Conservation (phyloP, 2,113 vertebrate species). For the Dipodomys merriami region DNA sequence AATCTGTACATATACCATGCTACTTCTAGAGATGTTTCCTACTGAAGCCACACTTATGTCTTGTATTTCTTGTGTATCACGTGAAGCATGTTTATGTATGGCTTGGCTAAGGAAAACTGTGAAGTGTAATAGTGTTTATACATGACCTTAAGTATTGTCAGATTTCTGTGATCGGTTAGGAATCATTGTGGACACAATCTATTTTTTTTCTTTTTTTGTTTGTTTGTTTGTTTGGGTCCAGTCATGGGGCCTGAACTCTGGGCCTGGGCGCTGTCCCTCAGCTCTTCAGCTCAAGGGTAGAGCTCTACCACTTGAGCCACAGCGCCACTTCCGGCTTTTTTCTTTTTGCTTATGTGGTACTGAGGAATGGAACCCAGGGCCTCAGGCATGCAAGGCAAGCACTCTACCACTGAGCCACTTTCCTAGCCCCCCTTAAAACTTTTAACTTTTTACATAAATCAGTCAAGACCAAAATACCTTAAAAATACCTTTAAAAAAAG, state of each 20-base stretch:
- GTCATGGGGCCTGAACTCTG: too few species aligned
- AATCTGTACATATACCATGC: neutral
- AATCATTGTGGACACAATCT: constrained; percentile 21
- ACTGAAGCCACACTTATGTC: neutral
- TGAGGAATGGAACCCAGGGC: too few species aligned
- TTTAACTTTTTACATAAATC: neutral
- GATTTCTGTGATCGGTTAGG: neutral
- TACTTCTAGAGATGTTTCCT: neutral
- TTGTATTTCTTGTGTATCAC: constrained; percentile 13
- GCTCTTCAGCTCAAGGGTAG: too few species aligned
- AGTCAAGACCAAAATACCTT: constrained; percentile 47
- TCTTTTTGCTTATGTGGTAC: too few species aligned
- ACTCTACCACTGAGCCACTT: too few species aligned
- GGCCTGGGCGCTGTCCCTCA: too few species aligned
- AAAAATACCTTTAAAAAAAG: neutral
- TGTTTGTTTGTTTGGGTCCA: too few species aligned
- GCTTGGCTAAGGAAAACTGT: neutral
- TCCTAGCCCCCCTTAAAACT: too few species aligned
- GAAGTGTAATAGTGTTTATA: neutral
- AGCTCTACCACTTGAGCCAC: too few species aligned
- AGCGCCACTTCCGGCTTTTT: too few species aligned
- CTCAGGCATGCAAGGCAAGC: too few species aligned
- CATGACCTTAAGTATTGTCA: neutral
- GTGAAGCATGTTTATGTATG: neutral
- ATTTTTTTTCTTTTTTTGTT: too few species aligned